Evolutionary conservation across 2,888 invertebrate species (phyloP), one percentile per base, ranked within the genome.

Genomic region (Chrysolina haemoptera): DNA sequence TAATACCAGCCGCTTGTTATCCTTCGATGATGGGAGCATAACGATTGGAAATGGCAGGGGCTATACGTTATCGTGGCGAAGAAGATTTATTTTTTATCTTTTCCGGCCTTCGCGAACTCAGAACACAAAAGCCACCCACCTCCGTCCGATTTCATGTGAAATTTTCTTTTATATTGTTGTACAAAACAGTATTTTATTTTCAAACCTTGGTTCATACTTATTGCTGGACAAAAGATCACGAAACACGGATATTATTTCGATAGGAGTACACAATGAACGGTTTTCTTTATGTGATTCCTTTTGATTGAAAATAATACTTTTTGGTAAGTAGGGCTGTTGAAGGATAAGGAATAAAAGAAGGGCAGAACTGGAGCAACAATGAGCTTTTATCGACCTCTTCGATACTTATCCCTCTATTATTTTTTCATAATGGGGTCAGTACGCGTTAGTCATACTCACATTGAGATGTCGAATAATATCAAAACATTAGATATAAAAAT

Each of bases 181-280:
- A 27, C 8, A 35, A 11, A 35, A 53, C 53, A 59, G 14, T 59
- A 59, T 59, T 27, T 27, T 27, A 14, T 50, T 50, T 27, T 27
- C 59, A 14, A 59, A 59, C 59, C 59, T 59, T 27, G 27, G 22
- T 59, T 59, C 14, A 59, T 59, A 59, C 35, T 59, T n/a, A 59
- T 27, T n/a, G 27, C 14, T 8, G 59, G 14, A 59, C 27, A 59
- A 59, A 27, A 16, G 59, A 9, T 35, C n/a, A 59, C n/a, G 35
- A 35, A n/a, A 59, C 8, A n/a, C 12, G 27, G 8, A 35, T 59
- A n/a, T 59, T 59, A 27, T 59, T 55, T 59, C 14, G 22, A 27
- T 59, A 35, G 22, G 1, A 16, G 59, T n/a, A 59, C 16, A 59
- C 35, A 59, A 22, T 59, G 35, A 0, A n/a, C 8, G 59, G 35